Evolutionary conservation across 2,797 vertebrate species (phyloP), one percentile per base, ranked within the genome.

Genomic region (Simalia tracyae): DNA sequence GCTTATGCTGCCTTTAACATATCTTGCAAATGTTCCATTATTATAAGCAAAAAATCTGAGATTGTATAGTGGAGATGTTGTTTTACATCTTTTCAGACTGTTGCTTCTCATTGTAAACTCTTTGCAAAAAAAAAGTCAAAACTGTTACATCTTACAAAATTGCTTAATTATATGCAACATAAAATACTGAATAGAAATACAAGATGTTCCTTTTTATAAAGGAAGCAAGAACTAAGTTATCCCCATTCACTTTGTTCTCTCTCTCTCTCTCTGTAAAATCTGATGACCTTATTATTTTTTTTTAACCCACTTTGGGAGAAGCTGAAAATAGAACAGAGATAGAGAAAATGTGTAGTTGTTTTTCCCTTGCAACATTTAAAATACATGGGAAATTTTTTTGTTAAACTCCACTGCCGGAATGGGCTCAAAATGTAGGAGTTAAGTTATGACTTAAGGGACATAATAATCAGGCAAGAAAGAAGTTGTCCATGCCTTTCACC

Each of bases 1-100:
- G 42, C 26, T 84, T 89, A 14, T 76, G 59, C 7, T 90, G 42
- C 76, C 28, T 93, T 92, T 93, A 95, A 92, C 81, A 31, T 28
- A 63, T 4, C 12, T 76, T 8, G 5, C 1, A 85, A 88, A 86
- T 56, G 68, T 89, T 92, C 28, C 68, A 89, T 31, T 85, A 81
- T 84, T 4, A 93, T 5, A 46, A 50, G 56, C 36, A 89, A 91
- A 89, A 66, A 10, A 90, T 86, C 0, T 87, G 31, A 54, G 68
- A 66, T 8, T 50, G 1, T 46, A 31, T 12, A 63, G 10, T 63
- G 46, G 54, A 26, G 12, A 66, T 9, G 61, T 31, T 72, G 64
- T 85, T 76, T 85, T 89, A 68, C 89, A 90, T 42, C 10, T 84
- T 93, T 89, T 72, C 12, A 68, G 59, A 85, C 46, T 87, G 19